Evolutionary conservation across 2,113 vertebrate genomes (phyloP).

Genomic region (Pyxicephalus adspersus): DNA sequence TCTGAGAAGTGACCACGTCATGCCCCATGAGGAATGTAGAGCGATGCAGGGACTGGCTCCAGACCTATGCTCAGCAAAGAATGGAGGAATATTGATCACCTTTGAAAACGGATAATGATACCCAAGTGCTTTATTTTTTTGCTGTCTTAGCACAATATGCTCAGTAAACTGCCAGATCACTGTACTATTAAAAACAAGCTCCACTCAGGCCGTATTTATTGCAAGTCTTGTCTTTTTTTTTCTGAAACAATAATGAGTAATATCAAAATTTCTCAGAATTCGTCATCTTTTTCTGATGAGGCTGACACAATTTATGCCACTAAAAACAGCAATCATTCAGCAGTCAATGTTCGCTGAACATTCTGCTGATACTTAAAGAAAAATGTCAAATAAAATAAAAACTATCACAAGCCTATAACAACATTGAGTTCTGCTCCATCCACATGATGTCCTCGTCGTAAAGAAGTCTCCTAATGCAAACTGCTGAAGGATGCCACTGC

Average conservation of each 20-base stretch:
- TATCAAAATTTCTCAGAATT: not conserved
- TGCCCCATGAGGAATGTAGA: not conserved
- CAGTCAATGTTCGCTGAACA: too few relatives aligned
- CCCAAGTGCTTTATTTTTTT: constrained; percentile 17
- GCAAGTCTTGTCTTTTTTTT: not conserved
- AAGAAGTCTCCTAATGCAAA: too few relatives aligned
- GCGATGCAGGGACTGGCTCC: not conserved
- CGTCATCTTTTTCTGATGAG: not conserved
- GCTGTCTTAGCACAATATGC: constrained; percentile 28
- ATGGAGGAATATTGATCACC: constrained; percentile 39
- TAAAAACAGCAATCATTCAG: too few relatives aligned
- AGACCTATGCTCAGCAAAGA: constrained; percentile 10
- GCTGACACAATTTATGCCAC: not conserved
- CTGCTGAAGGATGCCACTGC: too few relatives aligned
- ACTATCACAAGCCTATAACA: too few relatives aligned
- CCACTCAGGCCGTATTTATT: constrained; percentile 2
- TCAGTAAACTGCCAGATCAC: constrained; percentile 12
- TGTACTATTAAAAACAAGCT: constrained; percentile 1
- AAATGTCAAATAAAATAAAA: too few relatives aligned
- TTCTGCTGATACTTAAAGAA: too few relatives aligned
- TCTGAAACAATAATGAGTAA: not conserved
- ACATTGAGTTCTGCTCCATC: too few relatives aligned
- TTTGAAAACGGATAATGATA: constrained; percentile 33
- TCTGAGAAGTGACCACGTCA: too few relatives aligned
- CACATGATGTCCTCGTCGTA: too few relatives aligned